Conservation (phyloP, 2,113 vertebrate genomes). For the Conger conger region DNA sequence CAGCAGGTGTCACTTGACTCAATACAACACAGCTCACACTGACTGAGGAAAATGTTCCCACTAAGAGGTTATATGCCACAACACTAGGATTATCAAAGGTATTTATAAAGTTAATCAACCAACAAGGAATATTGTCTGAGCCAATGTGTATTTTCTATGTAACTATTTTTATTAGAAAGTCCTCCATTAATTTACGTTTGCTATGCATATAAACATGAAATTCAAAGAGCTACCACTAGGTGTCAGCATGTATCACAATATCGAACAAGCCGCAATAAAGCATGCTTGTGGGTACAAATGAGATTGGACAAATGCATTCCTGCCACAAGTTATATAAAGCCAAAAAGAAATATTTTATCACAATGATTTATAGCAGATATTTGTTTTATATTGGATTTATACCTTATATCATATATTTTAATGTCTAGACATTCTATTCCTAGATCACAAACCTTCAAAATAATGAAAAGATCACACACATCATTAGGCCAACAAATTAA, state of each 20-base stretch:
- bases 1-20: conserved; percentile 58
- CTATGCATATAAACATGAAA: neutral
- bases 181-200: neutral
- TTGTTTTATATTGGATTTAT: neutral
- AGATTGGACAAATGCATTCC: neutral
- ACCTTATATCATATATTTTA: neutral
- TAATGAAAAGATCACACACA: neutral
- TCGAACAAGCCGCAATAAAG: neutral
- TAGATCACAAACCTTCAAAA: neutral
- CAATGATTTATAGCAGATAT: neutral
- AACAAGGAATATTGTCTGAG: neutral
- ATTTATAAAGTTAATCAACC: neutral
- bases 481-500: neutral
- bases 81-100: neutral
- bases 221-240: conserved; percentile 23
- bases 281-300: neutral
- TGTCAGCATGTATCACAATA: conserved; percentile 48
- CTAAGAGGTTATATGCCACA: neutral
- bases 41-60: neutral
- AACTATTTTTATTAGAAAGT: conserved; percentile 14
- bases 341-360: neutral
- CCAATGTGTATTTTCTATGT: conserved; percentile 19
- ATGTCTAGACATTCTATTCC: neutral
- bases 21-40: neutral
- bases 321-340: neutral